These are phyloP conservation scores for Somateria mollissima DNA, from an alignment of 2,797 vertebrate species.

Conservation along the genomic window DNA sequence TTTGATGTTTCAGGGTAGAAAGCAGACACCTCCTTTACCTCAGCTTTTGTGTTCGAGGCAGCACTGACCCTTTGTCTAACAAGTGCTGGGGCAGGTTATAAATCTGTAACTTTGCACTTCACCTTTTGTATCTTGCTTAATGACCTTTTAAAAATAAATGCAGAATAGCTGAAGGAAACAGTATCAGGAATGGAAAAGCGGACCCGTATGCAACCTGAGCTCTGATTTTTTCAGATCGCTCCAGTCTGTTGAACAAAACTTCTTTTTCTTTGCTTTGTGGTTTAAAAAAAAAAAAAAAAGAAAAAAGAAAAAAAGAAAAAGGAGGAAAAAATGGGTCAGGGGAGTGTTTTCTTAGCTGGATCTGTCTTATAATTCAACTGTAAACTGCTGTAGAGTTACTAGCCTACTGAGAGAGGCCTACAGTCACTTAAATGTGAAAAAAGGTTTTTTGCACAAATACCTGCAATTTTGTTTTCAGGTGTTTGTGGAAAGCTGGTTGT, in stretches of 20 bases:
- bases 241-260: conserved; percentile 25
- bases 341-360: conserved; percentile 25
- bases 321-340: neutral
- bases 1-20: conserved; percentile 9
- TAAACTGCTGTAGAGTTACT: neutral
- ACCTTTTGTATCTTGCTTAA: conserved; percentile 49
- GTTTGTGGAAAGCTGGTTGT: neutral
- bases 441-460: neutral
- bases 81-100: neutral
- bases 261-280: conserved; percentile 11
- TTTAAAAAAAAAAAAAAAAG: neutral
- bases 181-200: conserved; percentile 36
- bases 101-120: conserved; percentile 50
- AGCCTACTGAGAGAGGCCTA: neutral
- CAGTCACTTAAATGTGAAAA: neutral
- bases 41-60: conserved; percentile 11
- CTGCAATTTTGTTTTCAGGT: neutral
- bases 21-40: neutral
- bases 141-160: conserved; percentile 51
- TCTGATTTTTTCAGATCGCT: conserved; percentile 24
- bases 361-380: neutral
- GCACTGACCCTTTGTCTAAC: neutral
- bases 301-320: conserved; percentile 45
- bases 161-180: conserved; percentile 17
- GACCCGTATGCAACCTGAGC: conserved; percentile 50